Evolutionary conservation across 2,888 invertebrate genomes (phyloP), one percentile per base, ranked within the genome.

Genomic region (Drosophila koepferae): DNA sequence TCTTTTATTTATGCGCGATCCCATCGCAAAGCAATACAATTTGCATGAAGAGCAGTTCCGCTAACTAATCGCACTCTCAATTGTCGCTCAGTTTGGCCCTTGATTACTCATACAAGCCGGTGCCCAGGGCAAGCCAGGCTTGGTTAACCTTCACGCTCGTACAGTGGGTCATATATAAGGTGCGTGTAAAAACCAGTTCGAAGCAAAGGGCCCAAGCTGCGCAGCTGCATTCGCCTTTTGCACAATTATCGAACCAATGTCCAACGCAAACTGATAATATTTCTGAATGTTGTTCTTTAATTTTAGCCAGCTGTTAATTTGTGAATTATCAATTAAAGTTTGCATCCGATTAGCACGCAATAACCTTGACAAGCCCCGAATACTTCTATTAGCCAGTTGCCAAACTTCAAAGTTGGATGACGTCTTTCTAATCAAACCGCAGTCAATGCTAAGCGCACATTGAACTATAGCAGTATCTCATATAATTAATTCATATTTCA

Each of bases 1-100:
- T 87, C 71, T 78, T 85, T 87, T 73, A 90, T 85, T 88, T 82
- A 84, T 82, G 80, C 69, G 79, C 79, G 74, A 71, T 40, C 61
- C 23, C 28, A 49, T 48, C 14, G 56, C 23, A 60, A 38, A 20
- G 38, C 66, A 63, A 60, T 18, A 58, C 36, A 55, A 81, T 89
- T 83, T 74, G 81, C 78, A 86, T 77, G 64, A 18, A 41, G 58
- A 49, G 48, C 49, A 77, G 72, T 59, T 77, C 73, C 67, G 64
- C 54, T 44, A 63, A 44, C 53, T 48, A n/a, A 36, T 12, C 41
- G 54, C 40, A 48, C 54, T 31, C 34, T 20, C 62, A 48, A 44
- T 59, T 58, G 48, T 59, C 44, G 58, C 8, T 20, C 20, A 12
- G 20, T 18, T 4, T 3, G 23, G 14, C 46, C 46, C 54, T 60